Conservation (phyloP, 2,113 vertebrate species). For the Phrynosoma platyrhinos region DNA sequence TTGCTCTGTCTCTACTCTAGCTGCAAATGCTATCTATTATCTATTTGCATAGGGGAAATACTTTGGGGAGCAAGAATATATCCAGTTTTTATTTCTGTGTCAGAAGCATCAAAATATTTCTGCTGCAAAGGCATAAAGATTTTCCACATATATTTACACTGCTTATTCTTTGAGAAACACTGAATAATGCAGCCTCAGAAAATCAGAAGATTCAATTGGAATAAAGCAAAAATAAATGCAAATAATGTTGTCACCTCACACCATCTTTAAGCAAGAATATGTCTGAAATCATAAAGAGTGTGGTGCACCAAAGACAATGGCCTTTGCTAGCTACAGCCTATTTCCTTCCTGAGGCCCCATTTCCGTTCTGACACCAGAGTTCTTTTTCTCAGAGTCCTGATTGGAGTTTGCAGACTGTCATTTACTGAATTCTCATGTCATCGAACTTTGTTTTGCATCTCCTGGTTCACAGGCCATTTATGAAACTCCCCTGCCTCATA, state of each 20-base stretch:
- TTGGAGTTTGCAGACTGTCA: conserved; percentile 29
- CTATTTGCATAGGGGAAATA: not conserved
- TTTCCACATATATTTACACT: not conserved
- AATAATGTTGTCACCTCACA: conserved; percentile 27
- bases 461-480: conserved; percentile 61
- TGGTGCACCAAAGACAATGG: conserved; percentile 37
- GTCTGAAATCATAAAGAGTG: not conserved
- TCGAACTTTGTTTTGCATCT: conserved; percentile 56
- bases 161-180: not conserved
- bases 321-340: conserved; percentile 16
- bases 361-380: conserved; percentile 52
- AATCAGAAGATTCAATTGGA: not conserved
- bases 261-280: conserved; percentile 32
- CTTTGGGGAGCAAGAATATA: not conserved
- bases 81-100: not conserved
- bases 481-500: conserved; percentile 13
- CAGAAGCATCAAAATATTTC: not conserved
- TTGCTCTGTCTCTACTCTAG: no score
- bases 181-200: not conserved
- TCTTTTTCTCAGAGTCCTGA: conserved; percentile 23
- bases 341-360: conserved; percentile 65
- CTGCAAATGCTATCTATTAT: not conserved
- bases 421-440: conserved; percentile 44
- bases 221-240: conserved; percentile 23
- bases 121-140: not conserved